Evolutionary conservation across 2,113 vertebrate genomes (phyloP), one percentile per base, ranked within the genome.

Genomic region (Terrapene triunguis): DNA sequence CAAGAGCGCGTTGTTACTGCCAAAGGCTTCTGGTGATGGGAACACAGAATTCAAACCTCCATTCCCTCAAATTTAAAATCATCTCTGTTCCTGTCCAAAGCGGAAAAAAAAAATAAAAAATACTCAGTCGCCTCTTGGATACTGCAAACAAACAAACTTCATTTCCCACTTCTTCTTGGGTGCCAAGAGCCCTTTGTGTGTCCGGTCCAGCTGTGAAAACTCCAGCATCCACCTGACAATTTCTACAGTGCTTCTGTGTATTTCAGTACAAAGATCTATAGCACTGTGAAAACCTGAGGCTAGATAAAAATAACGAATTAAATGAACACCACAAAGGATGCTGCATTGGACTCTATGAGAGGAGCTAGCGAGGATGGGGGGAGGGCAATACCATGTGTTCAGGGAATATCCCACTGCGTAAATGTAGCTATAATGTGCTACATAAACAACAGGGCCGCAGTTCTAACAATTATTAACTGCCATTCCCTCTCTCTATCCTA

Each of bases 241-340:
- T 85, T 72, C 48, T 79, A 17, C 2, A 7, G 38, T 90, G 29
- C 16, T 48, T 53, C 89, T 10, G 1, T 24, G 22, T 0, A 0
- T 85, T 78, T 54, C 50, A 78, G 57, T 6, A 89, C 1, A 2
- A 51, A 22, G 85, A 9, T 44, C 12, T 57, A 90, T 14, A 87
- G 22, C 12, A 42, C 32, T 89, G 6, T 54, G 19, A 74, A 32
- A 89, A 72, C 3, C 55, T 1, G 2, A 8, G 22, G 27, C 80
- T 96, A 94, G 10, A n/a, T 76, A 29, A 85, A 25, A 95, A 10
- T 6, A 74, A 11, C 62, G 88, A 91, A 53, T 54, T 87, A 86
- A 80, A 94, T 11, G 21, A 65, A 8, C 32, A 65, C 14, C 62
- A 35, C 21, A 29, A 72, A 72, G 35, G 69, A 74, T 27, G 11